These are phyloP conservation scores for Hypomesus transpacificus DNA, from an alignment of 2,113 vertebrate genomes.

Conservation along the genomic window DNA sequence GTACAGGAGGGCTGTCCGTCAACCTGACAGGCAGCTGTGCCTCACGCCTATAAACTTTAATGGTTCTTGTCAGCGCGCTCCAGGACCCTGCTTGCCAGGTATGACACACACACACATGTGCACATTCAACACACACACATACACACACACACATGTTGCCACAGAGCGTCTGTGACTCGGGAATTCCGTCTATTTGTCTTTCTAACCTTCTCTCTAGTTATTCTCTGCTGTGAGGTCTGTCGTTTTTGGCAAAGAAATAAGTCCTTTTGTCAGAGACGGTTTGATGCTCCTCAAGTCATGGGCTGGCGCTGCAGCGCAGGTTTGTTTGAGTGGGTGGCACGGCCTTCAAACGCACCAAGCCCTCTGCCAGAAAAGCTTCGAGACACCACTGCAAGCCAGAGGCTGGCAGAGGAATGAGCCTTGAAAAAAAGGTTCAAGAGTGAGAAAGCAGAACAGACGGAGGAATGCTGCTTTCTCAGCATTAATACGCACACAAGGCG, in stretches of 20 bases:
- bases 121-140: constrained; percentile 12
- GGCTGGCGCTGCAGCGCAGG: constrained; percentile 21
- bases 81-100: constrained; percentile 60
- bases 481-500: too few relatives aligned
- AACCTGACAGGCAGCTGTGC: constrained; percentile 65
- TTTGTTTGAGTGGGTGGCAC: constrained; percentile 36
- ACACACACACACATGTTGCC: constrained; percentile 15
- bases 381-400: constrained; percentile 36
- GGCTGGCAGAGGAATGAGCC: constrained; percentile 7
- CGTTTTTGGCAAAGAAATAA: constrained; percentile 4
- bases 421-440: too few relatives aligned
- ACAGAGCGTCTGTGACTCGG: constrained; percentile 15
- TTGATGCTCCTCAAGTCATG: constrained; percentile 12
- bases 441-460: too few relatives aligned
- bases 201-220: not conserved
- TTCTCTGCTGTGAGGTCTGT: constrained; percentile 2
- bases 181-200: constrained; percentile 36
- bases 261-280: constrained; percentile 10
- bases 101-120: constrained; percentile 39
- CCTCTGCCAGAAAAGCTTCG: constrained; percentile 30
- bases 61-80: constrained; percentile 67
- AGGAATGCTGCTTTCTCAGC: too few relatives aligned
- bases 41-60: constrained; percentile 73
- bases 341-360: constrained; percentile 19
- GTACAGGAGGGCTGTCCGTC: constrained; percentile 53